Percentiles rank a stretch among this genome's conserved stretches.
Evolutionary conservation across 2,888 invertebrate genomes (phyloP).

Genomic region (Tetragonula carbonaria): DNA sequence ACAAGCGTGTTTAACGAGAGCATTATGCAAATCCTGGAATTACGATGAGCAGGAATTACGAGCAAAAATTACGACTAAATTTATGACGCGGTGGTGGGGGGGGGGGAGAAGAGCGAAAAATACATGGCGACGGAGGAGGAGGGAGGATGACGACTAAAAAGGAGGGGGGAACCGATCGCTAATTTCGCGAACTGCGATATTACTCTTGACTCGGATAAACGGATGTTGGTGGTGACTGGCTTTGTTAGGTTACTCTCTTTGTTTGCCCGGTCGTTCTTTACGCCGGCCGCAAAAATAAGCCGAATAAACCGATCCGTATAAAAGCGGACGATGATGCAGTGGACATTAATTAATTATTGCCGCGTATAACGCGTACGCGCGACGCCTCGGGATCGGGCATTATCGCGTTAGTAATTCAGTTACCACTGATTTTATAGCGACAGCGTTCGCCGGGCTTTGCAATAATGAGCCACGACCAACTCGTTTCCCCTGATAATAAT

Average conservation of each 20-base stretch:
- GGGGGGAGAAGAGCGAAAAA: too few relatives aligned
- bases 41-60: conserved; percentile 15
- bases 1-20: conserved; percentile 44
- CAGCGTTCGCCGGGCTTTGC: conserved; percentile 52
- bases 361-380: conserved; percentile 22
- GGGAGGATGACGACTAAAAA: too few relatives aligned
- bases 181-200: conserved; percentile 6
- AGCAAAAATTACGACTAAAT: conserved; percentile 9
- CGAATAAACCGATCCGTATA: conserved; percentile 25
- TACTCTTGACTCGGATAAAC: not conserved
- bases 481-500: conserved; percentile 59
- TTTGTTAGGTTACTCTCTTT: conserved; percentile 6
- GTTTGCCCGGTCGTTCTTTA: not conserved
- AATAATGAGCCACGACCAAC: conserved; percentile 51
- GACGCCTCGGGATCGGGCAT: conserved; percentile 47
- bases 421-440: conserved; percentile 53
- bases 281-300: conserved; percentile 11
- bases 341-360: conserved; percentile 58
- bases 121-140: too few relatives aligned
- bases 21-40: conserved; percentile 36
- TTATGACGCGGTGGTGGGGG: too few relatives aligned
- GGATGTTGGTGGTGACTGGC: not conserved
- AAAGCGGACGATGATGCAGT: conserved; percentile 19
- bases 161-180: not conserved
- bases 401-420: conserved; percentile 62